Evolutionary conservation across 2,113 vertebrate genomes (phyloP).

Genomic region (Corythornis vintsioides): DNA sequence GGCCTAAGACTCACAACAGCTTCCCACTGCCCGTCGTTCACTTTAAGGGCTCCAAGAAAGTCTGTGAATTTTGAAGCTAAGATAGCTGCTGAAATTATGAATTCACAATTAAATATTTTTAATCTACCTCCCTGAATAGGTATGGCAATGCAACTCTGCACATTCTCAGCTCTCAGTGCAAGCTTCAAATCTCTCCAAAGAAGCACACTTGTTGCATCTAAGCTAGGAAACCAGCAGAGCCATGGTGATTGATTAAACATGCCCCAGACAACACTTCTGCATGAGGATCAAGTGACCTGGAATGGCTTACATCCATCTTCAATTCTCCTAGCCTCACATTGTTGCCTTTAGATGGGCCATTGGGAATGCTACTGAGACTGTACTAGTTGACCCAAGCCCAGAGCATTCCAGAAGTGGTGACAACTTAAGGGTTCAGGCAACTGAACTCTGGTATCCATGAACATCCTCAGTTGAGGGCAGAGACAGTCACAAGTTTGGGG

Average conservation of each 20-base stretch:
- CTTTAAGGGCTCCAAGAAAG: neutral
- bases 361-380: neutral
- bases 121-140: neutral
- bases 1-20: neutral
- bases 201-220: neutral
- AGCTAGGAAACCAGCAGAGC: neutral
- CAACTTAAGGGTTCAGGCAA: neutral
- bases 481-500: neutral
- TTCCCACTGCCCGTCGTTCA: neutral
- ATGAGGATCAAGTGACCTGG: neutral
- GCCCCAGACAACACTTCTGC: neutral
- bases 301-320: neutral
- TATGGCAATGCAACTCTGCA: rapidly evolving
- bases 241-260: neutral
- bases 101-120: neutral
- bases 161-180: neutral
- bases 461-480: neutral
- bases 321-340: neutral
- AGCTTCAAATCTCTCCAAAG: neutral
- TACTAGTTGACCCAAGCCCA: neutral
- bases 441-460: neutral
- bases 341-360: neutral
- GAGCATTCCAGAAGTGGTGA: neutral
- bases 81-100: neutral
- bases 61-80: neutral